These are phyloP conservation scores for Epirrhoe alternata DNA, from an alignment of 2,888 invertebrate genomes.

Conservation along the genomic window DNA sequence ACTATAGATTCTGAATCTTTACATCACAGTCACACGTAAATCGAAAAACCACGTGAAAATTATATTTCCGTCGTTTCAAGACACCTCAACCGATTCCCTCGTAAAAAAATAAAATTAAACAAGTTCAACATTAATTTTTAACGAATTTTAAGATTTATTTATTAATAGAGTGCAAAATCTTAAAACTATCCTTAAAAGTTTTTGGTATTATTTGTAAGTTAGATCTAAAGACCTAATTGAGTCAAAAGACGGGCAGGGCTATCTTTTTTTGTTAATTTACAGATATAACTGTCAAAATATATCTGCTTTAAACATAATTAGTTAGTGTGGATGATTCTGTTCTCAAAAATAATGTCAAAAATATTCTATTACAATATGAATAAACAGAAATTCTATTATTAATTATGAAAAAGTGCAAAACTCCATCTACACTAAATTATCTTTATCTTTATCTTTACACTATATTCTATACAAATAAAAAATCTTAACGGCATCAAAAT, in stretches of 20 bases:
- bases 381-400: neutral
- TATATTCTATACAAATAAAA: constrained; percentile 14
- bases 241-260: neutral
- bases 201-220: constrained; percentile 3
- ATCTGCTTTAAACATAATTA: neutral
- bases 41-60: constrained; percentile 17
- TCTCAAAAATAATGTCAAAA: neutral
- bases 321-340: neutral
- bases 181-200: neutral
- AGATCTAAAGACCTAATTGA: neutral
- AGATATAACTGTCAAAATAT: neutral
- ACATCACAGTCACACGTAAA: constrained; percentile 56
- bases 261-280: neutral
- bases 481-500: constrained; percentile 16
- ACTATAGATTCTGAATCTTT: constrained; percentile 41
- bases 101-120: constrained; percentile 68
- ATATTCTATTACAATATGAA: neutral
- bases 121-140: constrained; percentile 56
- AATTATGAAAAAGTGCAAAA: constrained; percentile 31
- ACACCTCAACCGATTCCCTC: constrained; percentile 29
- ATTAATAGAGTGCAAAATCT: constrained; percentile 4
- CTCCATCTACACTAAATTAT: constrained; percentile 12
- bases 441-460: too few species aligned
- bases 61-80: neutral
- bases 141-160: constrained; percentile 28